phyloP scores from a whole-genome alignment of 1,140 invertebrate species.

The Hormaphis cornu region DNA sequence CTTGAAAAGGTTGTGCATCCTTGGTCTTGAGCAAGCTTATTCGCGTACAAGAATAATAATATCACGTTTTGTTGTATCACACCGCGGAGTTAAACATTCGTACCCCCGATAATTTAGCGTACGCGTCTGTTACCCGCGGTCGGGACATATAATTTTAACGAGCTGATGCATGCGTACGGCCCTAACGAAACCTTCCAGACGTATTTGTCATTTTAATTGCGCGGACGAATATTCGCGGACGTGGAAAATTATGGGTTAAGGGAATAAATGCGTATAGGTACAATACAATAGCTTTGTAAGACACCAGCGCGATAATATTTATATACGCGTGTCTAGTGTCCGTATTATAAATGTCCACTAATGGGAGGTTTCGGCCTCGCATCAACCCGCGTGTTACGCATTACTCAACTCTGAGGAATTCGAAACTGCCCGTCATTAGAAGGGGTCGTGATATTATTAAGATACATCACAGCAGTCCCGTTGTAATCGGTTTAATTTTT shows the following conservation, averaged over 20 bases:
- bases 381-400: slow-evolving; percentile 1
- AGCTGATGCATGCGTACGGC: too few relatives aligned
- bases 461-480: background rate
- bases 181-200: background rate
- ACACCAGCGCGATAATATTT: background rate
- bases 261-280: background rate
- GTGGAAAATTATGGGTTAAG: background rate
- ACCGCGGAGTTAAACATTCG: too few relatives aligned
- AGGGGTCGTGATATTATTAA: slow-evolving; percentile 1
- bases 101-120: background rate
- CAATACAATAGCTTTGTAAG: too few relatives aligned
- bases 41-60: too few relatives aligned
- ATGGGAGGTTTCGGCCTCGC: slow-evolving; percentile 3
- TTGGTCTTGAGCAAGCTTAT: too few relatives aligned
- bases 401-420: slow-evolving; percentile 19
- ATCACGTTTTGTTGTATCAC: too few relatives aligned
- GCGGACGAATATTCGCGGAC: background rate
- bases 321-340: background rate
- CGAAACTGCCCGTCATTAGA: slow-evolving; percentile 19
- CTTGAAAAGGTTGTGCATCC: too few relatives aligned
- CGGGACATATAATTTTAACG: too few relatives aligned
- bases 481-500: background rate
- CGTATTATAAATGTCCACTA: slow-evolving; percentile 22
- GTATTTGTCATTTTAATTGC: background rate
- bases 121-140: too few relatives aligned